Percentiles rank a stretch among this genome's conserved stretches.
phyloP scores from a whole-genome alignment of 2,797 vertebrate genomes.

The Eleutherodactylus coqui region DNA sequence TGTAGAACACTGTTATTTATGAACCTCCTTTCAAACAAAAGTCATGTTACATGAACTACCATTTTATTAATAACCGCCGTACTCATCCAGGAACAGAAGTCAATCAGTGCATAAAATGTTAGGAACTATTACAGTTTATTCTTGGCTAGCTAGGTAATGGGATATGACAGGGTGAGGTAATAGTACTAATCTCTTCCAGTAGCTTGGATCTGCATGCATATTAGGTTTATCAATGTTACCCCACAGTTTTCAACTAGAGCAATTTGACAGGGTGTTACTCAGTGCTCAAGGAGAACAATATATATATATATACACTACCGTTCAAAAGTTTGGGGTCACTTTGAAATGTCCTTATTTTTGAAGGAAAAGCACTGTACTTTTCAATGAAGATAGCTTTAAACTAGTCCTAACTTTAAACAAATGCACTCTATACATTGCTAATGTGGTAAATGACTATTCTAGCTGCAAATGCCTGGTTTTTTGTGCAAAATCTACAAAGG shows the following conservation, averaged over 20 bases:
- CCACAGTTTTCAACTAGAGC: slow-evolving; percentile 69
- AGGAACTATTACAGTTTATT: slow-evolving; percentile 48
- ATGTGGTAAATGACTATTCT: too few relatives aligned
- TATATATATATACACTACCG: too few relatives aligned
- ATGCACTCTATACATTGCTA: too few relatives aligned
- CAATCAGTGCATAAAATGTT: slow-evolving; percentile 28
- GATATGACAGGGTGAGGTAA: slow-evolving; percentile 70
- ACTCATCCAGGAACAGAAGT: slow-evolving; percentile 31
- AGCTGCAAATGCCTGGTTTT: too few relatives aligned
- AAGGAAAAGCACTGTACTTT: too few relatives aligned
- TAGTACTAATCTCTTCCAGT: slow-evolving; percentile 71
- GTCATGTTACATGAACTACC: slow-evolving; percentile 40
- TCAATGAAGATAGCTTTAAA: too few relatives aligned
- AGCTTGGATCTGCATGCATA: slow-evolving; percentile 68
- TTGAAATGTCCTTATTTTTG: too few relatives aligned
- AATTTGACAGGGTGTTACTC: slow-evolving; percentile 71
- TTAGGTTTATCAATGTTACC: slow-evolving; percentile 73
- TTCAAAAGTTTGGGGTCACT: too few relatives aligned
- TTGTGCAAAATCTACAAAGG: too few relatives aligned
- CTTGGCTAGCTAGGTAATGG: slow-evolving; percentile 65
- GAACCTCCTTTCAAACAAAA: slow-evolving; percentile 45
- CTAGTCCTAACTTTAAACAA: too few relatives aligned
- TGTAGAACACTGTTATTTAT: slow-evolving; percentile 53
- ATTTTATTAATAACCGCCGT: slow-evolving; percentile 28
- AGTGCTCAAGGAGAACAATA: too few relatives aligned